Conservation (phyloP, 2,888 invertebrate species). For the Neoitamus cyanurus region DNA sequence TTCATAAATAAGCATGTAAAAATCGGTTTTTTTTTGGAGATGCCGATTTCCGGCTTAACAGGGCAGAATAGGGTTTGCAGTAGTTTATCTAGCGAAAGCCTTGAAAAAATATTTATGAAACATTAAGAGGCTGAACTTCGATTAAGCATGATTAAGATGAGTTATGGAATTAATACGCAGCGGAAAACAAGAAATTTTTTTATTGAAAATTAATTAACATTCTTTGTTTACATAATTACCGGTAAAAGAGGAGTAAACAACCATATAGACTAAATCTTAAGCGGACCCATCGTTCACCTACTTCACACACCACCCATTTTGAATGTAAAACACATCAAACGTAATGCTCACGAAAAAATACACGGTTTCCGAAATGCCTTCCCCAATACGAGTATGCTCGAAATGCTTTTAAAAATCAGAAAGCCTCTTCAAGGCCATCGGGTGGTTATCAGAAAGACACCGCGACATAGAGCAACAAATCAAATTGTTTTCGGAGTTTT, state of each 20-base stretch:
- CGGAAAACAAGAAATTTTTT: too few species aligned
- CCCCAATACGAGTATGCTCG: neutral
- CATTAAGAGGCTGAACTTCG: too few species aligned
- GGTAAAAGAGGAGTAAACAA: neutral
- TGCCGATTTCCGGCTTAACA: too few species aligned
- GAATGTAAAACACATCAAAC: neutral
- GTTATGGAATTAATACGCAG: too few species aligned
- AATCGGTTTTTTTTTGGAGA: too few species aligned
- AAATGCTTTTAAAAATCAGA: neutral
- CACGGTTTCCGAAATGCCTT: neutral
- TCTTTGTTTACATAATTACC: neutral
- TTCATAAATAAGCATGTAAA: too few species aligned
- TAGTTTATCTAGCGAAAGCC: too few species aligned
- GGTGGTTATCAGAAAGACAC: neutral
- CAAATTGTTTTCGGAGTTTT: neutral
- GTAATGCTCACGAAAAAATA: neutral
- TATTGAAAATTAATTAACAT: too few species aligned
- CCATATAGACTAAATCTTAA: neutral
- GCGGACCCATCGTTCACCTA: neutral
- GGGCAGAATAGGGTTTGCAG: too few species aligned
- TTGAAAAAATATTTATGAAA: too few species aligned
- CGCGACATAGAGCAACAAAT: neutral
- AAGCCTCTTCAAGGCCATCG: neutral
- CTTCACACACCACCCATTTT: neutral
- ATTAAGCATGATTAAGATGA: too few species aligned